Base-by-base conservation (phyloP, 2,888 invertebrate species). In the Rhaphigaster nebulosa region DNA sequence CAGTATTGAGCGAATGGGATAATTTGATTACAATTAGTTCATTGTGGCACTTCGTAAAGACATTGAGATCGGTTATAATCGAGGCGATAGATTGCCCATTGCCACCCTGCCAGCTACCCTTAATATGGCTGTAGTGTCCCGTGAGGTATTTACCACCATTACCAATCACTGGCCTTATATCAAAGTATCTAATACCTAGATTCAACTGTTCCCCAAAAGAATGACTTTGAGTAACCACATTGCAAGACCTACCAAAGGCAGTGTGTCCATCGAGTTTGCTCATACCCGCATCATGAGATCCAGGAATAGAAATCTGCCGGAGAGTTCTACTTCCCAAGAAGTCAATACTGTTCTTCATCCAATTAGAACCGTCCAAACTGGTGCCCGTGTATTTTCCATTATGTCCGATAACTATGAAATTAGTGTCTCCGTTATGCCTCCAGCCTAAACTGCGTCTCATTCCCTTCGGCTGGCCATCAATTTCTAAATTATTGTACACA, bases 361-460 rank as follows among this genome's bases (percentile, higher is more conserved):
- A 80, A n/a, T 80, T 80, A 3, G 80, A 38, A 41, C 80, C 80
- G 80, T 41, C 80, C 45, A 80, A 80, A 80, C 80, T 45, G 38
- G 80, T 80, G 23, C 80, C 80, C 12, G 80, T 80, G 80, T 41
- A 80, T 12, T 80, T 41, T 23, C 45, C 80, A n/a, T 80, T 80
- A 0, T 26, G 41, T 26, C 45, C 45, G 18, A 80, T 45, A 18
- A 80, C 26, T 8, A 80, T 80, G 6, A 80, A 80, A 45, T 41
- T 80, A 80, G 38, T 80, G 26, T 80, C 80, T 26, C 80, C 80
- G 45, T 80, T 45, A 45, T 80, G 80, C 38, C 45, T 80, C 80
- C 80, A 80, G 41, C 80, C 80, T 45, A 80, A 41, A 45, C 15
- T 80, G 41, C 45, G 45, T 10, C 45, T 38, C 41, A 41, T 26